A percentile compares a stretch with the other conserved stretches of the same genome.
phyloP scores from a whole-genome alignment of 2,113 vertebrate species.

The Hemichromis elongatus region DNA sequence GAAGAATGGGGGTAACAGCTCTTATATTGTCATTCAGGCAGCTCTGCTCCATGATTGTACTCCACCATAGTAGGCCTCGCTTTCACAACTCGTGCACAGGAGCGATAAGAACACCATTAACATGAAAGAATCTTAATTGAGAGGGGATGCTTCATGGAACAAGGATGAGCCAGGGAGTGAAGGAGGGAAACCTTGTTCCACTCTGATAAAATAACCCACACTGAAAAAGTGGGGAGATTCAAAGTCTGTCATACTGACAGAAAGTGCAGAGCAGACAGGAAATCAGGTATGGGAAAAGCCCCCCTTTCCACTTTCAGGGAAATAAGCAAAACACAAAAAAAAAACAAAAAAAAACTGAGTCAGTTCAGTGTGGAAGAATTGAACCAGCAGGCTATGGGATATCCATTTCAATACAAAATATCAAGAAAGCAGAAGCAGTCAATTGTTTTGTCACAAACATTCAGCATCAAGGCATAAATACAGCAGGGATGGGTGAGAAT shows the following conservation, averaged over 20 bases:
- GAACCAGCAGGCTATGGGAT: slow-evolving; percentile 43
- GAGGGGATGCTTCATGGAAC: slow-evolving; percentile 58
- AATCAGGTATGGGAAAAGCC: slow-evolving; percentile 26
- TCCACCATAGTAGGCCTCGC: slow-evolving; percentile 39
- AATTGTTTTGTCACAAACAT: slow-evolving; percentile 64
- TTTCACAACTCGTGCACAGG: slow-evolving; percentile 54
- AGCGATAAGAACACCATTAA: slow-evolving; percentile 69
- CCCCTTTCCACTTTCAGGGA: slow-evolving; percentile 3
- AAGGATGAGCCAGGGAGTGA: slow-evolving; percentile 41
- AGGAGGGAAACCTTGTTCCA: slow-evolving; percentile 41
- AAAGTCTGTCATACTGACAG: slow-evolving; percentile 35
- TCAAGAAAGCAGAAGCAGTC: slow-evolving; percentile 57
- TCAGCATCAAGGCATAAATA: slow-evolving; percentile 47
- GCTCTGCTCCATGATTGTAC: slow-evolving; percentile 35
- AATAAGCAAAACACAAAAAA: slow-evolving; percentile 18
- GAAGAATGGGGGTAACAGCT: slow-evolving; percentile 23
- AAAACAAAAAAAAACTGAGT: slow-evolving; percentile 9
- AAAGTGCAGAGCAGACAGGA: slow-evolving; percentile 22
- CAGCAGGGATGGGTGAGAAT: slow-evolving; percentile 24
- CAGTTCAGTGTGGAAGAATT: slow-evolving; percentile 25
- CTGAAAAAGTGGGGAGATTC: slow-evolving; percentile 36
- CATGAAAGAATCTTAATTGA: slow-evolving; percentile 73
- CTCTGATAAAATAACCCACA: slow-evolving; percentile 58
- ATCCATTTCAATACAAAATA: slow-evolving; percentile 55
- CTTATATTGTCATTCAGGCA: slow-evolving; percentile 26